phyloP scores from a whole-genome alignment of 2,888 invertebrate species.

The Catocala sponsa region DNA sequence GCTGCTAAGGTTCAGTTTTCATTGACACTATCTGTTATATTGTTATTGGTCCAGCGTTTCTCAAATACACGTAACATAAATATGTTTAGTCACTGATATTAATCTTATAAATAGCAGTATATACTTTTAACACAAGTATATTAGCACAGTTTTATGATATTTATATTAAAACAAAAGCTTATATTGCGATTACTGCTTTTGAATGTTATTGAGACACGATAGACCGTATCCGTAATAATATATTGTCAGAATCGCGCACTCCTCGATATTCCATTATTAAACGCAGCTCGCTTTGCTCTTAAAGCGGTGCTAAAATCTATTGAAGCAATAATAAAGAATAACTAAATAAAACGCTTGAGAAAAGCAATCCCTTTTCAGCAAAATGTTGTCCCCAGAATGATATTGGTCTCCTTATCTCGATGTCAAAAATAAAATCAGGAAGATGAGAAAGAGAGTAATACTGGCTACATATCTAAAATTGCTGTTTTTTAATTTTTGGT shows the following conservation, averaged over 20 bases:
- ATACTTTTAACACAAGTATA: neutral
- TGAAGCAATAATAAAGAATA: constrained; percentile 21
- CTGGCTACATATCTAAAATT: no score
- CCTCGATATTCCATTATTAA: constrained; percentile 15
- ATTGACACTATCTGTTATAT: neutral
- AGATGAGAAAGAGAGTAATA: neutral
- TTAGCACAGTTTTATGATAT: neutral
- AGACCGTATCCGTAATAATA: constrained; percentile 2
- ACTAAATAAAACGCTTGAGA: constrained; percentile 6
- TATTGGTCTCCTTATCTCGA: no score
- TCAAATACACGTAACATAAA: constrained; percentile 6
- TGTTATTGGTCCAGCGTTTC: constrained; percentile 16
- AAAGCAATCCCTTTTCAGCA: neutral
- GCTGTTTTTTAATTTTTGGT: neutral
- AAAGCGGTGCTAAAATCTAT: constrained; percentile 23
- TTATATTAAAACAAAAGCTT: no score
- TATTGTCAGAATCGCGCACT: constrained; percentile 42
- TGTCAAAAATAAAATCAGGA: neutral
- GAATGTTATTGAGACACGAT: constrained; percentile 19
- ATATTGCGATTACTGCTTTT: neutral
- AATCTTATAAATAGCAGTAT: no score
- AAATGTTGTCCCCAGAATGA: neutral
- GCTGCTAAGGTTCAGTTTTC: constrained; percentile 19
- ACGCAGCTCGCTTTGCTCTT: neutral
- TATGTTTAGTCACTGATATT: no score